Evolutionary conservation across 2,797 vertebrate species (phyloP).

Genomic region (Cuniculus paca): DNA sequence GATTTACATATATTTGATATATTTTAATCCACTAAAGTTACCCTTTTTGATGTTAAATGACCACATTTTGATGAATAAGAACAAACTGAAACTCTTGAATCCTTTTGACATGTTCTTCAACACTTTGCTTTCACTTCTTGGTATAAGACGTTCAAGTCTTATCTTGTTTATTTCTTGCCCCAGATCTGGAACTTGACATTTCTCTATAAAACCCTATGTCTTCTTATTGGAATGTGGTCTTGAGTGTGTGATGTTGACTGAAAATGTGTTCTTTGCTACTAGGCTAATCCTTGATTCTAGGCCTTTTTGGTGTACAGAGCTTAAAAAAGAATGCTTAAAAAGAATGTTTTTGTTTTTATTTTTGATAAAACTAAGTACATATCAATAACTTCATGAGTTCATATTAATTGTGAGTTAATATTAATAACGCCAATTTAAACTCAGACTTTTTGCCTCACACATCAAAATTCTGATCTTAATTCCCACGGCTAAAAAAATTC

Average conservation of each 20-base stretch:
- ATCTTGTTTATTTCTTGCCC: slow-evolving; percentile 26
- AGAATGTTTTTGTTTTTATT: background rate
- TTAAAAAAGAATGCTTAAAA: background rate
- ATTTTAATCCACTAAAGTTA: background rate
- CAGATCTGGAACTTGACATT: slow-evolving; percentile 10
- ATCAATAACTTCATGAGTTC: background rate
- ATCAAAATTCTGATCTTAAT: background rate
- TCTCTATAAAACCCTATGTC: background rate
- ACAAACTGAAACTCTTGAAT: background rate
- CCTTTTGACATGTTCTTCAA: background rate
- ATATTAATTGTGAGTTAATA: background rate
- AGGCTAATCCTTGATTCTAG: slow-evolving; percentile 21
- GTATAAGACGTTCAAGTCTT: background rate
- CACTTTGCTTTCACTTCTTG: background rate
- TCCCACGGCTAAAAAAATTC: background rate
- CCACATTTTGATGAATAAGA: background rate
- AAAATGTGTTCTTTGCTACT: background rate
- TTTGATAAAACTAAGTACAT: slow-evolving; percentile 17
- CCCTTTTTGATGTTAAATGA: background rate
- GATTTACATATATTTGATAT: background rate
- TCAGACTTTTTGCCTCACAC: background rate
- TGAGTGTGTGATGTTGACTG: background rate
- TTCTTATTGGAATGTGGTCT: background rate
- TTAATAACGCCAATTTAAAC: background rate
- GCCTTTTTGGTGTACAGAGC: background rate